Evolutionary conservation across 2,113 vertebrate genomes (phyloP).

Genomic region (Gallinago undulata): DNA sequence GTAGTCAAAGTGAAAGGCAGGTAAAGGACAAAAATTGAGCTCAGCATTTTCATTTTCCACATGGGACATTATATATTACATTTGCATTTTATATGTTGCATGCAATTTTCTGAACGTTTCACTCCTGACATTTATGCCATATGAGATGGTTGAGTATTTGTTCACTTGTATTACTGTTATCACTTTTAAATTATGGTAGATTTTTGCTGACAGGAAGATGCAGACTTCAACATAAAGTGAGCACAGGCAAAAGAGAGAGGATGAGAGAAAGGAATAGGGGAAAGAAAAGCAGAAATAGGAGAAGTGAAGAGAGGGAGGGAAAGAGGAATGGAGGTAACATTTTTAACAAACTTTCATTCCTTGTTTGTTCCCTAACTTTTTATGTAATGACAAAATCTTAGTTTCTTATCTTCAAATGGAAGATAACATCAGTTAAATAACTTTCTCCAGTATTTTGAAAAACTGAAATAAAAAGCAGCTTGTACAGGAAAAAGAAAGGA

Average conservation of each 20-base stretch:
- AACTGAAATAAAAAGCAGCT: background rate
- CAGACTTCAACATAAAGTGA: background rate
- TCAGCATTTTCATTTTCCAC: constrained; percentile 44
- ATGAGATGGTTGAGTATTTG: background rate
- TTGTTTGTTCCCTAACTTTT: background rate
- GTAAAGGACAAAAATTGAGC: constrained; percentile 26
- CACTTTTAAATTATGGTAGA: background rate
- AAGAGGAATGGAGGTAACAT: background rate
- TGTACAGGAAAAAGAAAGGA: background rate
- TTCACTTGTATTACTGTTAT: background rate
- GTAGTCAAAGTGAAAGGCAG: constrained; percentile 30
- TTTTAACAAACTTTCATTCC: background rate
- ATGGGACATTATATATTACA: background rate
- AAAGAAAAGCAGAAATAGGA: background rate
- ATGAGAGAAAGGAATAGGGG: background rate
- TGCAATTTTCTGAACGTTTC: constrained; percentile 12
- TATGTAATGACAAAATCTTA: background rate
- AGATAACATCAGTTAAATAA: background rate
- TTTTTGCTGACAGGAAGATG: background rate
- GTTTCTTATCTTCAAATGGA: background rate
- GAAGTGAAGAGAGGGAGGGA: background rate
- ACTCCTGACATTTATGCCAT: constrained; percentile 9
- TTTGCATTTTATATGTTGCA: constrained; percentile 40
- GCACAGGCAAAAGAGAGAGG: background rate
- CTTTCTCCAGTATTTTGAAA: background rate